A percentile compares a stretch with the other conserved stretches of the same genome.
Conservation (phyloP, 1,140 invertebrate genomes). For the Oppia nitens region DNA sequence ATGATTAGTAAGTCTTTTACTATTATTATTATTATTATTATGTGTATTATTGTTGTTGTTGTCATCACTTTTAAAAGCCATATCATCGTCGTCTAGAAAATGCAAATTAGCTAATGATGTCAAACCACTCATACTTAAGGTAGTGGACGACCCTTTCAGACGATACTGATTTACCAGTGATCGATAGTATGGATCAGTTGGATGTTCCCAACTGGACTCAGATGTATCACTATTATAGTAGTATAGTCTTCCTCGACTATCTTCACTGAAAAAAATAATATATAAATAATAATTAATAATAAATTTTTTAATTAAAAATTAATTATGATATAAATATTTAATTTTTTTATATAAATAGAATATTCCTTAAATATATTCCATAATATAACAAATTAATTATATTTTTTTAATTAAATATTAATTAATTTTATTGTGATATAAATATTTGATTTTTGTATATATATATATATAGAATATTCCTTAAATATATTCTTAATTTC, state of each 20-base stretch:
- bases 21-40: neutral
- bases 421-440: too few relatives aligned
- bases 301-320: too few relatives aligned
- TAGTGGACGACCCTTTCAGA: neutral
- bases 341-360: too few relatives aligned
- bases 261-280: constrained; percentile 11
- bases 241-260: constrained; percentile 18
- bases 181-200: constrained; percentile 18
- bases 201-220: constrained; percentile 21
- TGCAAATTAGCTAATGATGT: constrained; percentile 12
- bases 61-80: constrained; percentile 1
- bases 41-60: too few relatives aligned
- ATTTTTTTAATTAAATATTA: too few relatives aligned
- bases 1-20: neutral
- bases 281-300: neutral
- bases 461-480: too few relatives aligned
- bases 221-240: constrained; percentile 19
- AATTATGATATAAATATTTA: too few relatives aligned
- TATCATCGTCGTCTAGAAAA: constrained; percentile 11
- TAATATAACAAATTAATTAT: too few relatives aligned
- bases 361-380: too few relatives aligned
- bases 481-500: too few relatives aligned
- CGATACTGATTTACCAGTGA: constrained; percentile 18
- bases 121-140: constrained; percentile 4
- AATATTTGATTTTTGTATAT: too few relatives aligned